Percentiles rank a stretch among this genome's conserved stretches.
phyloP scores from a whole-genome alignment of 2,113 vertebrate genomes.

The Xenus cinereus region DNA sequence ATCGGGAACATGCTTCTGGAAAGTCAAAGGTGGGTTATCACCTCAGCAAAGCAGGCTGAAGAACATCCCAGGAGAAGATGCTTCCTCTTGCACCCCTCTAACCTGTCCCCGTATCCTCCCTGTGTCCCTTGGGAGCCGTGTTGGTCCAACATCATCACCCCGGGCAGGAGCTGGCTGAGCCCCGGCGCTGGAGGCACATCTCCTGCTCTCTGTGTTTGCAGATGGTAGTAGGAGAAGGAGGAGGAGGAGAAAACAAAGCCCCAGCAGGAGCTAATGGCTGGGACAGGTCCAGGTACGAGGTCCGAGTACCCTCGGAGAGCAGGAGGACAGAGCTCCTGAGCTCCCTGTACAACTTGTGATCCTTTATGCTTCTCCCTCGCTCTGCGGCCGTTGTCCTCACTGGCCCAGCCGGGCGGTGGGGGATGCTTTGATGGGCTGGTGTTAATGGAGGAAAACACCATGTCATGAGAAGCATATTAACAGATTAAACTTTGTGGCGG shows the following conservation, averaged over 20 bases:
- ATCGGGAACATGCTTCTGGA: not conserved
- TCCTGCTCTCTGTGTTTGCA: not conserved
- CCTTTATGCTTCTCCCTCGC: not conserved
- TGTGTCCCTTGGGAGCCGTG: fast-evolving
- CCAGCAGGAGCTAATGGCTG: not conserved
- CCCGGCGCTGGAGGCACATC: fast-evolving
- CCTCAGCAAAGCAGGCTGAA: not conserved
- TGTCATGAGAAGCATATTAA: not conserved
- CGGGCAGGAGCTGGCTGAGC: not conserved
- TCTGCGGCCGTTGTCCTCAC: not conserved
- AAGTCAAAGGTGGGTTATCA: not conserved
- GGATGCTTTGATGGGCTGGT: not conserved
- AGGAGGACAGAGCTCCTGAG: not conserved
- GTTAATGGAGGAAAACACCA: not conserved
- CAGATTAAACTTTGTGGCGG: conserved; percentile 8
- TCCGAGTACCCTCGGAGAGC: not conserved
- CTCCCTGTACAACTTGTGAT: not conserved
- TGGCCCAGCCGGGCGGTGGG: fast-evolving
- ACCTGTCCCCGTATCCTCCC: not conserved
- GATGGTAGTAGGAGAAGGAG: not conserved
- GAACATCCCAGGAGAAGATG: not conserved
- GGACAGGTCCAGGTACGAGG: not conserved
- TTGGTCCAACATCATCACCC: not conserved
- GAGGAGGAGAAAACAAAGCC: not conserved
- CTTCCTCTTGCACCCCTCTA: not conserved